Base-by-base conservation (phyloP, 1,140 invertebrate species). In the Popillia japonica region DNA sequence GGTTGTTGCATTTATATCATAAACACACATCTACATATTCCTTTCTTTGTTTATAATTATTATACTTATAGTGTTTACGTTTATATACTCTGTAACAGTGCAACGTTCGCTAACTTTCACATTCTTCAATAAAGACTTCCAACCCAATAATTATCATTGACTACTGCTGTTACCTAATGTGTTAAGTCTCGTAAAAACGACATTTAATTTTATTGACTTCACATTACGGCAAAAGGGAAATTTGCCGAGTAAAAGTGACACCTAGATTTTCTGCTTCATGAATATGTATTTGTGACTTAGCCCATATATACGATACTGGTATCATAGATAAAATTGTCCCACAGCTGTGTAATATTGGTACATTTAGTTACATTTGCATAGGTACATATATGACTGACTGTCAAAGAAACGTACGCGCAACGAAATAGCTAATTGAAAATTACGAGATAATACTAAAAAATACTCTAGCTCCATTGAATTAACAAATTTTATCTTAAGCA, bases 71-170 rank as follows among this genome's bases (percentile, higher is more conserved):
- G 27, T 34, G 4, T 4, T 34, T 34, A 34, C 4, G 4, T 34
- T 34, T 34, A 34, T 4, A 4, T 34, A 34, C 27, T 34, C 27
- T 34, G 4, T 34, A 34, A 34, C 27, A 34, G 27, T 34, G 4
- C 4, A 34, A 34, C 27, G 27, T 34, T 34, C 27, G 27, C 27
- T 34, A 34, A 17, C 48, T 55, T 55, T 55, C 48, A 55, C 48
- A 55, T 55, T 55, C 48, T n/a, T 55, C 48, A 55, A 55, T 55
- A 55, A 55, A 55, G 48, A 55, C 17, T n/a, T 55, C 14, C 48
- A 55, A 17, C 48, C 27, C 9, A n/a, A 7, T 55, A 55, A 55
- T 55, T 55, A 55, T 55, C 48, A 55, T 17, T 17, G 48, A 4
- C 48, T n/a, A 17, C 17, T 55, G n/a, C 48, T n/a, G 17, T 55